Evolutionary conservation across 2,797 vertebrate species (phyloP).

Genomic region (Sciurus carolinensis): DNA sequence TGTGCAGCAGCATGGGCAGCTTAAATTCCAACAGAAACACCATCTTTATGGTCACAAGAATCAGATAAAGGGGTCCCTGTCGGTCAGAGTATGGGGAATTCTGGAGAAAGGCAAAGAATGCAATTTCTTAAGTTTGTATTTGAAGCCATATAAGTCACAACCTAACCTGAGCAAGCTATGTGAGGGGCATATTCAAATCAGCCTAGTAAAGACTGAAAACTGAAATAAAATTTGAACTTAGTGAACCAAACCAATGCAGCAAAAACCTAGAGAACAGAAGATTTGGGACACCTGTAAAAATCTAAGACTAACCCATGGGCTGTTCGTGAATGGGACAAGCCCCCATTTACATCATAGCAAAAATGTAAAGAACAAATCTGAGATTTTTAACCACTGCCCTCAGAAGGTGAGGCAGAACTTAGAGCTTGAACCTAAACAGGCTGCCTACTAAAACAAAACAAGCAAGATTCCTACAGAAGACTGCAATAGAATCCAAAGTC

Average conservation of each 20-base stretch:
- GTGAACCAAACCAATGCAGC: constrained; percentile 40
- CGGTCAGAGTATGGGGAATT: neutral
- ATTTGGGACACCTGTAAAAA: neutral
- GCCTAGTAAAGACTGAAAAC: constrained; percentile 34
- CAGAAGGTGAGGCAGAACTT: constrained; percentile 6
- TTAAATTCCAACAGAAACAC: neutral
- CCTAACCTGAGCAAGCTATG: constrained; percentile 4
- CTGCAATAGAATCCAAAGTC: neutral
- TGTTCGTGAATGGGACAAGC: neutral
- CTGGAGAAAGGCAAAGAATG: neutral
- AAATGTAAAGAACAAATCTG: constrained; percentile 14
- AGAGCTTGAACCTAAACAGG: constrained; percentile 22
- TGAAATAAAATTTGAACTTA: constrained; percentile 38
- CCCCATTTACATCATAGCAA: neutral
- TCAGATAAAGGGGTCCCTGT: neutral
- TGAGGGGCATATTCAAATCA: neutral
- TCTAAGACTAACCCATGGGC: neutral
- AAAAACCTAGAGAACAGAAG: constrained; percentile 35
- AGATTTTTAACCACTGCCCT: constrained; percentile 32
- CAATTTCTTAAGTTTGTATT: neutral
- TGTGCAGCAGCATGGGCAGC: neutral
- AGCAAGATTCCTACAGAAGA: neutral
- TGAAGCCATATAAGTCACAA: constrained; percentile 23
- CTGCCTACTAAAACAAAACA: constrained; percentile 29
- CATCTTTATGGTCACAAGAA: neutral